Evolutionary conservation across 2,797 vertebrate species (phyloP), one percentile per base, ranked within the genome.

Genomic region (Todus mexicanus): DNA sequence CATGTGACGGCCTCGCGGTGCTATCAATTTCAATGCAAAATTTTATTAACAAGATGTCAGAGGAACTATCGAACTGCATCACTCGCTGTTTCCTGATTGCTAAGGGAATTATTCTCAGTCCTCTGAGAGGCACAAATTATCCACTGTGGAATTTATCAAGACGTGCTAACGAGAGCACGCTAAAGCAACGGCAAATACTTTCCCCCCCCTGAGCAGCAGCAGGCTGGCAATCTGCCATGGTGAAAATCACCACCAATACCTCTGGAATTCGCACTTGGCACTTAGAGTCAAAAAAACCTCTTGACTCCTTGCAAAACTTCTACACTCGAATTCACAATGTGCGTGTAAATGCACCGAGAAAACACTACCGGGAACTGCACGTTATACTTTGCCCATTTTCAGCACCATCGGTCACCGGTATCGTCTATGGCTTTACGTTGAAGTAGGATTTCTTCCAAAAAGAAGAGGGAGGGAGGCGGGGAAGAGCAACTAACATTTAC

Each of bases 91-190:
- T 92, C 84, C 81, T 71, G 74, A 87, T 68, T 83, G 60, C 68
- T 50, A 53, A 42, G 81, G 63, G 89, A 93, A 90, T 82, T 85
- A 53, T 64, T 60, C 45, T 47, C 31, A 71, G 61, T 79, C 74
- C 53, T 87, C 53, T 16, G 68, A 90, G 84, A 92, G 68, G 38
- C 74, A 92, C 43, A 89, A 70, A 94, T 87, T 70, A 84, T 33
- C 78, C 71, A 87, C 74, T 82, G 25, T 1, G 19, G 38, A 80
- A 90, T 92, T 73, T 60, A 94, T 90, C 76, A 89, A 82, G 85
- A 60, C 45, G 50, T 35, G 21, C 45, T 78, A 81, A 91, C 40
- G 63, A 85, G 6, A 69, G 69, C 40, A 74, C 57, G 21, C 71
- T 61, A 94, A 84, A 91, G 64, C 42, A 89, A 70, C 25, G 18